These are phyloP conservation scores for Sinopyrophorus schimmeli DNA, from an alignment of 2,888 invertebrate genomes.

Conservation along the genomic window DNA sequence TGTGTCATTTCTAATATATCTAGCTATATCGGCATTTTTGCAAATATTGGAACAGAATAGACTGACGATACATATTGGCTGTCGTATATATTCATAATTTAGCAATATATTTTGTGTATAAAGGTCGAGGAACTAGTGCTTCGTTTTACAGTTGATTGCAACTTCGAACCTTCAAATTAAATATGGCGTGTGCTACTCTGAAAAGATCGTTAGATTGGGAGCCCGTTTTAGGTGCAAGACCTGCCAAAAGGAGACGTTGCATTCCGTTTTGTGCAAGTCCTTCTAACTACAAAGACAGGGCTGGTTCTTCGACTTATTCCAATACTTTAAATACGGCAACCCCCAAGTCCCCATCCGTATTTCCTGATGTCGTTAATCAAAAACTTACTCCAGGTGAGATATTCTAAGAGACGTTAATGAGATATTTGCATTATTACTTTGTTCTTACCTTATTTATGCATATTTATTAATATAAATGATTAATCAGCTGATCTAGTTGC, in stretches of 20 bases:
- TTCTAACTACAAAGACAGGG: conserved; percentile 47
- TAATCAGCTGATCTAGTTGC: no score
- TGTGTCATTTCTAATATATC: conserved; percentile 21
- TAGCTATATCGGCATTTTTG: conserved; percentile 1
- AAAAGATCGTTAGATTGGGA: conserved; percentile 96
- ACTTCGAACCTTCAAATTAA: conserved; percentile 49
- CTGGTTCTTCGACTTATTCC: conserved; percentile 32
- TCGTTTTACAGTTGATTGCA: conserved; percentile 38
- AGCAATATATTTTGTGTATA: conserved; percentile 28
- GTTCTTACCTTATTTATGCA: no score
- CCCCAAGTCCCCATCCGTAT: conserved; percentile 67
- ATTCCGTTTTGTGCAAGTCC: conserved; percentile 80
- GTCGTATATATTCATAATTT: conserved; percentile 5
- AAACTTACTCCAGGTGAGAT: conserved; percentile 88
- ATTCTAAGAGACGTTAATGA: background rate
- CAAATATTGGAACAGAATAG: background rate
- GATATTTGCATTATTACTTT: no score
- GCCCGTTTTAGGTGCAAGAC: conserved; percentile 82
- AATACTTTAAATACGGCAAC: conserved; percentile 48
- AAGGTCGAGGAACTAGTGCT: conserved; percentile 48
- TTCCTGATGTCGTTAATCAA: conserved; percentile 78
- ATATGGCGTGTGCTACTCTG: conserved; percentile 98
- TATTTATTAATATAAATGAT: no score
- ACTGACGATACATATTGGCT: background rate
- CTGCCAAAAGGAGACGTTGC: conserved; percentile 89